Conservation (phyloP, 2,797 vertebrate genomes). For the Tokudaia tokunoshimensis region DNA sequence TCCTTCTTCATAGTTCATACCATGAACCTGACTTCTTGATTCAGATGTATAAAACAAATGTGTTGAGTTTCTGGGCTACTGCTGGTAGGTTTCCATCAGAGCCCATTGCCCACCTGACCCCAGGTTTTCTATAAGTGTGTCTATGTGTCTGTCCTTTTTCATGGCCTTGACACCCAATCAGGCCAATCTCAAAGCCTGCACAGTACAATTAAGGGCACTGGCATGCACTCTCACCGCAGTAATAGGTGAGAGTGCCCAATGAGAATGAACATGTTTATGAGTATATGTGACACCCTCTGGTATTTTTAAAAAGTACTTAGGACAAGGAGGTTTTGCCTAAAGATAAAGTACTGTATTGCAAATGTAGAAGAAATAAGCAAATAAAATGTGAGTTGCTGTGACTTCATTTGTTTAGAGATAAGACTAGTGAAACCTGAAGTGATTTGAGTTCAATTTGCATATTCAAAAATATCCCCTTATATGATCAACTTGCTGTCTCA, state of each 20-base stretch:
- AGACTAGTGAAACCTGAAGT: not conserved
- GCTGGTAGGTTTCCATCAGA: not conserved
- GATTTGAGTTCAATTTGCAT: not conserved
- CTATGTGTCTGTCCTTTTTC: not conserved
- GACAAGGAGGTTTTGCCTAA: not conserved
- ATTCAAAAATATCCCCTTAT: conserved; percentile 19
- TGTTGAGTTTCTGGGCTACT: not conserved
- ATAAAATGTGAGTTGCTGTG: not conserved
- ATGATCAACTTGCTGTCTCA: not conserved
- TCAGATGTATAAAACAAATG: not conserved
- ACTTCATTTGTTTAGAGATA: conserved; percentile 40
- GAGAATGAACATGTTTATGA: not conserved
- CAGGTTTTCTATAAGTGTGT: not conserved
- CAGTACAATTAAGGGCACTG: not conserved
- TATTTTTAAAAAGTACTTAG: not conserved
- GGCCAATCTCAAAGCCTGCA: not conserved
- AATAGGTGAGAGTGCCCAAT: not conserved
- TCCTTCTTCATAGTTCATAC: not conserved
- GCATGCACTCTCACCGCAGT: not conserved
- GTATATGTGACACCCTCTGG: not conserved
- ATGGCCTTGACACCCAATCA: not conserved
- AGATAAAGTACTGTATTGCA: not conserved
- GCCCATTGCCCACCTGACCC: not conserved
- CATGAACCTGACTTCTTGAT: not conserved
- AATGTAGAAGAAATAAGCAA: conserved; percentile 17